Evolutionary conservation across 2,113 vertebrate genomes (phyloP), one percentile per base, ranked within the genome.

Genomic region (Macquaria australasica): DNA sequence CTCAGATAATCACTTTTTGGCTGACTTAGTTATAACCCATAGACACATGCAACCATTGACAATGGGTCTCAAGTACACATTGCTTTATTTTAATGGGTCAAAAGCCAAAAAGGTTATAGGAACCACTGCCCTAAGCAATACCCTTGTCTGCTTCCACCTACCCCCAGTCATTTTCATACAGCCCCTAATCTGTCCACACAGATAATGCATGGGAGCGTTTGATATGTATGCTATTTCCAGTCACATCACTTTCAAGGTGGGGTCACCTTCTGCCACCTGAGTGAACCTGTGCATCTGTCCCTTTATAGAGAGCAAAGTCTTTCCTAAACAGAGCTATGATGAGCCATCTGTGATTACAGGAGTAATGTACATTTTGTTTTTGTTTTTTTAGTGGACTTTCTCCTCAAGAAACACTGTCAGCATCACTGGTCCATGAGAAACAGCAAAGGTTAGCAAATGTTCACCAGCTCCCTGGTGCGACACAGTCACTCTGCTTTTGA

Each of bases 221-320:
- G 53, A 75, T 56, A 48, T 45, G 8, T 21, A 1, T 20, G 56
- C 56, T 74, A 39, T 88, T 59, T 76, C 66, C 51, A 41, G 51
- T 63, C 50, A 60, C 70, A 58, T 87, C 34, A 63, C 43, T 69
- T 56, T 84, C 48, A 85, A 28, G n/a, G 68, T 51, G 3, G 58
- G 83, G 81, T 81, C 87, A 81, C 73, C 77, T 70, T 63, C 67
- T 64, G 64, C 59, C 79, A 79, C 75, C 73, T 31, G 58, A 58
- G 45, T 60, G 14, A n/a, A 55, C n/a, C 60, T 1, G 34, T 70
- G 39, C 21, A 21, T 77, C 59, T 16, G 71, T 56, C 60, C 39
- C 39, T 25, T 48, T 12, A 56, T 1, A 71, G 28, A 60, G 6
- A 70, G 55, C 18, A 34, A 59, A 51, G 37, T 15, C 48, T 53